Evolutionary conservation across 1,140 invertebrate genomes (phyloP).

Genomic region (Branchinecta lindahli): DNA sequence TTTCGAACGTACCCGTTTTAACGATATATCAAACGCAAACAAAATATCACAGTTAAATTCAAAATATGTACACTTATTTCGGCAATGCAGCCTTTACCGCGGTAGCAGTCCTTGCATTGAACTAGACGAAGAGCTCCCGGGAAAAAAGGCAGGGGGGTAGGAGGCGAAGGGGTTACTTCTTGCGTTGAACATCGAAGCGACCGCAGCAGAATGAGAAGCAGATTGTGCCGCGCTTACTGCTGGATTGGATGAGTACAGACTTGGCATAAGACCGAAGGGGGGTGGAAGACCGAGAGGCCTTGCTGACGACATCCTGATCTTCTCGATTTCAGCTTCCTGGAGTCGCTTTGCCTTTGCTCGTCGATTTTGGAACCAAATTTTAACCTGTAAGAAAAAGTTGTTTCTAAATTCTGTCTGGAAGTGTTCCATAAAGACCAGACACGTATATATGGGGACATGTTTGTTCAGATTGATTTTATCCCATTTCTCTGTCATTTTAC

Average conservation of each 20-base stretch:
- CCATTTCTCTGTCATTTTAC: conserved; percentile 13
- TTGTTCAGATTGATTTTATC: conserved; percentile 2
- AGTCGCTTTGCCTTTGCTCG: conserved; percentile 42
- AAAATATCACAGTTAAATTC: conserved; percentile 1
- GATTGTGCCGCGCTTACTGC: not conserved
- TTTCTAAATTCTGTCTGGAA: conserved; percentile 13
- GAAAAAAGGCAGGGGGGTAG: not conserved
- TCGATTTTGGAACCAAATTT: conserved; percentile 47
- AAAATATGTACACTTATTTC: not conserved
- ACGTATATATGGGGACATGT: not conserved
- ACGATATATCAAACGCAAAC: not conserved
- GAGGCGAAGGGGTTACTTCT: not conserved
- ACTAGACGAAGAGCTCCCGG: not conserved
- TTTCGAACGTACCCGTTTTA: conserved; percentile 3
- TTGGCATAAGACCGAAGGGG: conserved; percentile 24
- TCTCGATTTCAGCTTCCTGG: conserved; percentile 41
- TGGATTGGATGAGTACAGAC: conserved; percentile 11
- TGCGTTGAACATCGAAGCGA: not conserved
- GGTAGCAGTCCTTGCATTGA: not conserved
- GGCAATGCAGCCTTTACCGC: not conserved
- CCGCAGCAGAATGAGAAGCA: not conserved
- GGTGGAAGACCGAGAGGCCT: conserved; percentile 29
- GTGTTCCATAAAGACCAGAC: not conserved
- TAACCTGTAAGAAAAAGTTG: conserved; percentile 31
- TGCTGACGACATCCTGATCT: conserved; percentile 34